These are phyloP conservation scores for Furcifer pardalis DNA, from an alignment of 2,797 vertebrate genomes.

Conservation along the genomic window DNA sequence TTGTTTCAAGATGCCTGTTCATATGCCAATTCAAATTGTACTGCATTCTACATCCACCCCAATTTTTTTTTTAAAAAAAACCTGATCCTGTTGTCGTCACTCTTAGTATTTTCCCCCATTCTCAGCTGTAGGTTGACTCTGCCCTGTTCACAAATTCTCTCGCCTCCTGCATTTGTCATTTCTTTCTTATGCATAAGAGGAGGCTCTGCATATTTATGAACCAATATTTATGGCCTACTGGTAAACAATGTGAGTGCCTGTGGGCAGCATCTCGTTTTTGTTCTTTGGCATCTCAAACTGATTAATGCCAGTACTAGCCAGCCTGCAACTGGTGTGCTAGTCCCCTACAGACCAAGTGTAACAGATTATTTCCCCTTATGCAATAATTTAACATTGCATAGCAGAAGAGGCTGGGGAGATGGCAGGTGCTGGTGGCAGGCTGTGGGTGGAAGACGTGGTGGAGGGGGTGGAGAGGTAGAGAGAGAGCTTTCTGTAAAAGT, in stretches of 20 bases:
- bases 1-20: background rate
- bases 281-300: conserved; percentile 9
- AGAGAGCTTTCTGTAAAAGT: background rate
- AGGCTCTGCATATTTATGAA: conserved; percentile 27
- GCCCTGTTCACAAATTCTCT: background rate
- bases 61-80: background rate
- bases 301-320: conserved; percentile 13
- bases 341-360: conserved; percentile 5
- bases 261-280: conserved; percentile 16
- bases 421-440: too few species aligned
- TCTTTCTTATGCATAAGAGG: conserved; percentile 4
- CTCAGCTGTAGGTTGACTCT: background rate
- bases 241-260: conserved; percentile 2
- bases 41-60: background rate
- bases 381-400: conserved; percentile 21
- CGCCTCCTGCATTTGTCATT: background rate
- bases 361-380: conserved; percentile 5
- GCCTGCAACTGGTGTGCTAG: background rate
- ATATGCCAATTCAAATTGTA: background rate
- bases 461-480: background rate
- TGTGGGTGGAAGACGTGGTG: background rate
- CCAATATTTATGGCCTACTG: conserved; percentile 8
- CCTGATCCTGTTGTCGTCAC: background rate
- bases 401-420: background rate
- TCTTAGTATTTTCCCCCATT: background rate